Conservation (phyloP, 2,113 vertebrate species). For the Erythrocercus mccallii region DNA sequence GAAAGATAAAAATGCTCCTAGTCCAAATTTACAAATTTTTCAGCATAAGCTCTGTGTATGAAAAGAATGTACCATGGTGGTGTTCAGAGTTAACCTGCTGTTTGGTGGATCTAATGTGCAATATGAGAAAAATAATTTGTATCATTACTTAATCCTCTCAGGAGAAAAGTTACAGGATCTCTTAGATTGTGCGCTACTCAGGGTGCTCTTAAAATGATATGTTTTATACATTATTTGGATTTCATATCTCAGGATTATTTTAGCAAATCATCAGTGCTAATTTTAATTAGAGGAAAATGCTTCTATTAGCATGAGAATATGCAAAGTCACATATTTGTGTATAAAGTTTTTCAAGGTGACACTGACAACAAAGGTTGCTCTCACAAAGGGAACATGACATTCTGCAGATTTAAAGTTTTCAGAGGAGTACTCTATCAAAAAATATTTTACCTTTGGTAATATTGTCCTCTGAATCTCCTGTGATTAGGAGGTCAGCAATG, state of each 20-base stretch:
- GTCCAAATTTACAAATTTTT: not conserved
- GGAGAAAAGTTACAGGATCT: not conserved
- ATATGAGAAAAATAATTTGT: constrained; percentile 6
- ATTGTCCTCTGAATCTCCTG: not conserved
- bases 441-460: not conserved
- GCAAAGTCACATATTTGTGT: not conserved
- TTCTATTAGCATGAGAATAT: constrained; percentile 7
- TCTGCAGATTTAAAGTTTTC: not conserved
- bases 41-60: not conserved
- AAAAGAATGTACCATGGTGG: not conserved
- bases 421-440: not conserved
- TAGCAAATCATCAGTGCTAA: not conserved
- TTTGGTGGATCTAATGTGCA: not conserved
- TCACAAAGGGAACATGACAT: not conserved
- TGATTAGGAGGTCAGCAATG: not conserved
- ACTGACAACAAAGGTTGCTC: not conserved
- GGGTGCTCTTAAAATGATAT: not conserved
- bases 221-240: constrained; percentile 22
- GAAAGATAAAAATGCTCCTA: not conserved
- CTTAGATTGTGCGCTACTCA: not conserved
- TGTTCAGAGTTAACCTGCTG: not conserved
- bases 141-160: not conserved
- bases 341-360: not conserved
- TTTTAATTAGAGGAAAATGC: not conserved
- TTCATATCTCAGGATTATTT: not conserved